Base-by-base conservation (phyloP, 1,140 invertebrate species). In the Pseudomyrmex sp. region DNA sequence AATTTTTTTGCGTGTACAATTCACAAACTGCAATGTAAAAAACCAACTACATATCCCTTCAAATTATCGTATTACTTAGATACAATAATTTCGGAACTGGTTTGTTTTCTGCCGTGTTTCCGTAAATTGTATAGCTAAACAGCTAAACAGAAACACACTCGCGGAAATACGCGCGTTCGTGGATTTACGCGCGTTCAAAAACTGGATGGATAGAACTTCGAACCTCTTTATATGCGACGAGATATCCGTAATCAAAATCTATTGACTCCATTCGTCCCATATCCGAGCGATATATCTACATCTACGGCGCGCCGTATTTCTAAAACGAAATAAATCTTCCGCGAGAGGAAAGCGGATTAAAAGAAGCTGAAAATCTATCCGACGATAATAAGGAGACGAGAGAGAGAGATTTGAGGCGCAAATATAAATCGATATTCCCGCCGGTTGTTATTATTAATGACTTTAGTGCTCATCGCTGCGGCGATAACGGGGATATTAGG, bases 401-500 rank as follows among this genome's bases (percentile, higher is more conserved):
- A 35, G 5, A 35, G 35, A 35, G 35, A 35, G 35, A 80, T 72
- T 80, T 56, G 54, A 80, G 56, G 44, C 76, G 66, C 76, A 80
- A 80, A 80, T 80, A 35, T 35, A 80, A 80, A 80, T 80, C 76
- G 76, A 80, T 86, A 59, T 74, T 54, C 46, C 35, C 54, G 54
- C 35, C 18, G 61, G 56, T 58, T 77, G 70, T 83, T 85, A 70
- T 83, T 88, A 88, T 88, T 88, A 88, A 88, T 85, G 80, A 85
- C 56, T 85, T 77, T 26, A 46, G 50, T 52, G 61, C 50, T 44
- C 20, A 59, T 83, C 76, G 76, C 23, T 52, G 72, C 35, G 76
- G 20, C 59, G 56, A 61, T 82, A 88, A 77, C 76, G 61, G 35
- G 87, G 59, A 74, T 77, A 59, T 74, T 70, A 72, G 62, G 63